phyloP scores from a whole-genome alignment of 2,888 invertebrate genomes.

The Morpho deidamia region DNA sequence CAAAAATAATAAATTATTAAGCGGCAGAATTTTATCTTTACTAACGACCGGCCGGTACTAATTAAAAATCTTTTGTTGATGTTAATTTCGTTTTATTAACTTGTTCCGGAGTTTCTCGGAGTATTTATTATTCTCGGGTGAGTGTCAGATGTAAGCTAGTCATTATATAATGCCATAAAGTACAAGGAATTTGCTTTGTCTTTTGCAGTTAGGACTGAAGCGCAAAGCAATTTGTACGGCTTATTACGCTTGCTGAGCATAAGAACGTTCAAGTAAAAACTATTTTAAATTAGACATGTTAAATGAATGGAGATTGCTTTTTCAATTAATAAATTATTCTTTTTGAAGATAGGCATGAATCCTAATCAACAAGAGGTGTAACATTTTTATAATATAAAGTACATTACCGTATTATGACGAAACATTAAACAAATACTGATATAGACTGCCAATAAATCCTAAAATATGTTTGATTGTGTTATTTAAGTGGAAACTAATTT shows the following conservation, averaged over 20 bases:
- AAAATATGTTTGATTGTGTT: too few species aligned
- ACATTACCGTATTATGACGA: too few species aligned
- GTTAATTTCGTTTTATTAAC: background rate
- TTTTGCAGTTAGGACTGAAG: constrained; percentile 8
- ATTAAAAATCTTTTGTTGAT: background rate
- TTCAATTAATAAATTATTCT: too few species aligned
- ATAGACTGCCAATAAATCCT: too few species aligned
- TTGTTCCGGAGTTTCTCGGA: background rate
- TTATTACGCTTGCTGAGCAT: constrained; percentile 9
- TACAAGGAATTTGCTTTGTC: constrained; percentile 1
- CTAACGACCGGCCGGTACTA: too few species aligned
- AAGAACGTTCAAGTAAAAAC: background rate
- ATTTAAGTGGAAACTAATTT: too few species aligned
- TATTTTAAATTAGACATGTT: constrained; percentile 1
- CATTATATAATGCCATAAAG: constrained; percentile 14
- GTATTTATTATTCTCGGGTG: constrained; percentile 1
- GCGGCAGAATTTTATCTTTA: too few species aligned
- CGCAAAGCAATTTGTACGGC: constrained; percentile 13
- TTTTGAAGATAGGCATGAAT: too few species aligned
- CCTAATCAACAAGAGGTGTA: too few species aligned
- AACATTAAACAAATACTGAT: too few species aligned
- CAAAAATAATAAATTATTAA: too few species aligned
- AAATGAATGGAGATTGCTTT: background rate
- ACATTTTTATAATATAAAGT: too few species aligned
- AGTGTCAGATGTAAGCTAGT: constrained; percentile 8